phyloP scores from a whole-genome alignment of 2,113 vertebrate species.

The Chaenocephalus aceratus region DNA sequence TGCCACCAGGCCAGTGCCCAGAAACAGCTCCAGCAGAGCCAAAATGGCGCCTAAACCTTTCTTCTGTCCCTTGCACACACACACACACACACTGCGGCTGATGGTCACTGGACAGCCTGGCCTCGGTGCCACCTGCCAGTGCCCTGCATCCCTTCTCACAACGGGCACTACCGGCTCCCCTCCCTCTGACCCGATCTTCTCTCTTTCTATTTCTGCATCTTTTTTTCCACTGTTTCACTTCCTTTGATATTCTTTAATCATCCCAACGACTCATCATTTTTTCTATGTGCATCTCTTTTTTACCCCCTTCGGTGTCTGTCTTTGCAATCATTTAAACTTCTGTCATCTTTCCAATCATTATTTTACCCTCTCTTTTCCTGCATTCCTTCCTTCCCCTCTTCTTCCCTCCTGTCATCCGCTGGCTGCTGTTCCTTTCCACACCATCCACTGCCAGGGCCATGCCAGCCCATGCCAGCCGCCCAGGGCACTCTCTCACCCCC shows the following conservation, averaged over 20 bases:
- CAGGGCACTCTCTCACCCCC: constrained; percentile 75
- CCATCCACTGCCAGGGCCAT: constrained; percentile 62
- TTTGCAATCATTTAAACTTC: no score
- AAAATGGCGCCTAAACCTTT: constrained; percentile 74
- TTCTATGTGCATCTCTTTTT: no score
- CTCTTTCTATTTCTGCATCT: constrained; percentile 38
- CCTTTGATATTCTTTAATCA: constrained; percentile 9
- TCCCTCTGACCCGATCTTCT: constrained; percentile 26
- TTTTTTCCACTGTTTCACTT: background rate
- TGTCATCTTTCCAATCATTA: background rate
- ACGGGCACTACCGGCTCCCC: constrained; percentile 61
- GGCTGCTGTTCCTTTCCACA: constrained; percentile 63
- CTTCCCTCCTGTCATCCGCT: constrained; percentile 55
- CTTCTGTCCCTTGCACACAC: constrained; percentile 59
- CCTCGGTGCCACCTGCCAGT: constrained; percentile 72
- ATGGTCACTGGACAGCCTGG: constrained; percentile 77
- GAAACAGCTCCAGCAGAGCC: constrained; percentile 75
- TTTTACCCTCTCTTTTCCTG: constrained; percentile 5
- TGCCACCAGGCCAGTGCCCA: constrained; percentile 73
- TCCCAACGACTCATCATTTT: background rate
- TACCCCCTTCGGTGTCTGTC: no score
- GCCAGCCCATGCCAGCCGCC: constrained; percentile 73
- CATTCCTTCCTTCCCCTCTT: constrained; percentile 16
- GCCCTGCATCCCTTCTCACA: constrained; percentile 69
- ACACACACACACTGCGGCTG: constrained; percentile 30